Conservation (phyloP, 2,888 invertebrate species). For the Drepanosiphum platanoidis region DNA sequence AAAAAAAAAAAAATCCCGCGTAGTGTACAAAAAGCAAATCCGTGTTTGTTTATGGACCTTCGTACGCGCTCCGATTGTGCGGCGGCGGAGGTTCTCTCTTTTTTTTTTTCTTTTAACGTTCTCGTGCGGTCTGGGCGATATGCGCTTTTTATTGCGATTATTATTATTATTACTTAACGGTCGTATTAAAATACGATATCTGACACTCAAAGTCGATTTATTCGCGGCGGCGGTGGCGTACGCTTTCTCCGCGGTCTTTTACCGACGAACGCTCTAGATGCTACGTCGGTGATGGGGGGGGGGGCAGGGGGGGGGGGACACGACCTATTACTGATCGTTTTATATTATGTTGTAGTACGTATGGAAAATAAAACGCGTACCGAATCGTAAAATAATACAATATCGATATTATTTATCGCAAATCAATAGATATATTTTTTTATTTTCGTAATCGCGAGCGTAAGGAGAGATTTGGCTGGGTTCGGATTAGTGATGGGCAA, state of each 20-base stretch:
- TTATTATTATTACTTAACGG: constrained; percentile 28
- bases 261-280: not conserved
- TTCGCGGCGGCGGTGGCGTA: not conserved
- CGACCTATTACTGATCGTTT: no score
- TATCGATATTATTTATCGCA: no score
- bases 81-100: not conserved
- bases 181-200: not conserved
- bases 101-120: not conserved
- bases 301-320: no score
- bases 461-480: no score
- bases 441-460: no score
- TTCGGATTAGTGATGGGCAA: no score
- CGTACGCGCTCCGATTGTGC: not conserved
- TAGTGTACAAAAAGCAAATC: constrained; percentile 56
- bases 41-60: constrained; percentile 53
- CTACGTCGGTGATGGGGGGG: not conserved
- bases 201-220: not conserved
- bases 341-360: no score
- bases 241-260: not conserved
- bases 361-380: no score
- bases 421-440: no score
- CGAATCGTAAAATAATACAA: no score
- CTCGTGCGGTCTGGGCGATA: constrained; percentile 22
- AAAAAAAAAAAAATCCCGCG: not conserved
- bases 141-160: constrained; percentile 10